A percentile compares a stretch with the other conserved stretches of the same genome.
Conservation (phyloP, 2,113 vertebrate species). For the Bucco capensis region DNA sequence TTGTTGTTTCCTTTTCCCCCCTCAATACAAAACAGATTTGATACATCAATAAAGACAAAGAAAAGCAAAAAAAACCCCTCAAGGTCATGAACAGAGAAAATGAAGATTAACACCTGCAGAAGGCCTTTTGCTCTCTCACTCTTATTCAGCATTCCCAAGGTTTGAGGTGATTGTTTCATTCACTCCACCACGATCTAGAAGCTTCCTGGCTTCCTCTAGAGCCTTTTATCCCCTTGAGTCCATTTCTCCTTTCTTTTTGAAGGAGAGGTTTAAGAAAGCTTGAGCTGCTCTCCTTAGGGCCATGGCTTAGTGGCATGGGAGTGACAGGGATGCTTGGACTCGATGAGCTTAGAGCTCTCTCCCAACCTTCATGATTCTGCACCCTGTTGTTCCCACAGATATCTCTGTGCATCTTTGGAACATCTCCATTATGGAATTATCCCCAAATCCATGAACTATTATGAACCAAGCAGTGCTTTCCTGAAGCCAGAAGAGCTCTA, state of each 20-base stretch:
- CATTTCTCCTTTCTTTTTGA: too few relatives aligned
- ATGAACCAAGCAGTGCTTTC: slow-evolving; percentile 26
- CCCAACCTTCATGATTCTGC: too few relatives aligned
- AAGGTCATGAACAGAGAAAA: background rate
- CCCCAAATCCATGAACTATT: background rate
- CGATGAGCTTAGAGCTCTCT: too few relatives aligned
- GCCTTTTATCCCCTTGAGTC: background rate
- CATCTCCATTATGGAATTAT: slow-evolving; percentile 24
- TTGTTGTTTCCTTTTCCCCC: background rate
- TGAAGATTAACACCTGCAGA: background rate
- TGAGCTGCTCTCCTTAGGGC: too few relatives aligned
- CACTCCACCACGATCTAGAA: background rate
- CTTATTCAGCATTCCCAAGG: background rate
- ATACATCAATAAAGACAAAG: background rate
- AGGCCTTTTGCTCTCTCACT: background rate
- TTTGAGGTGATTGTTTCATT: background rate
- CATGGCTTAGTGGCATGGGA: too few relatives aligned
- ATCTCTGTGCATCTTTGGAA: background rate
- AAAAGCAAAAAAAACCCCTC: background rate
- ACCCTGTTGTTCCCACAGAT: background rate
- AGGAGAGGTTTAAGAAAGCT: too few relatives aligned
- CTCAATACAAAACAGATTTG: background rate
- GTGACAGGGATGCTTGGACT: too few relatives aligned
- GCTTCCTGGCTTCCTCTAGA: background rate
- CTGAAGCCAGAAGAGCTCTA: background rate